Percentiles rank a stretch among this genome's conserved stretches.
These are phyloP conservation scores for Corythaeola cristata DNA, from an alignment of 2,113 vertebrate genomes.

Conservation along the genomic window DNA sequence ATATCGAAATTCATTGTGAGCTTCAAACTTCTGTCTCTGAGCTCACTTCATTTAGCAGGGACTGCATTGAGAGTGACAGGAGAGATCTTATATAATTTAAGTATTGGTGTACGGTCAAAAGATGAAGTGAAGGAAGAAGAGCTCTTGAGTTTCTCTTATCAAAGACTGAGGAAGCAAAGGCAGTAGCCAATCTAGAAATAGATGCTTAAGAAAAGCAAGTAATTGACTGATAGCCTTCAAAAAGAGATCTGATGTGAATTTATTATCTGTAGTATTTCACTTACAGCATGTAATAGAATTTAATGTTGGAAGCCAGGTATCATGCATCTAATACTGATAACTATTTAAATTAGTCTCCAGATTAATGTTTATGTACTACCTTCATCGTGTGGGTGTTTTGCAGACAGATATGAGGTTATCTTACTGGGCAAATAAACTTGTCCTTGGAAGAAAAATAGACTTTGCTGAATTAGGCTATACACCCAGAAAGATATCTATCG, in stretches of 20 bases:
- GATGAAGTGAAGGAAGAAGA: not conserved
- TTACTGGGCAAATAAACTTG: not conserved
- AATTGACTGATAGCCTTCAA: not conserved
- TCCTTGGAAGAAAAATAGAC: not conserved
- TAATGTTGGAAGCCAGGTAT: not conserved
- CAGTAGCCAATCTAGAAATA: not conserved
- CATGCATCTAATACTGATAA: not conserved
- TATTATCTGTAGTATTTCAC: not conserved
- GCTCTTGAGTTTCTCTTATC: not conserved
- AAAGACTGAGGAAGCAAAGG: not conserved
- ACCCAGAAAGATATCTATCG: not conserved
- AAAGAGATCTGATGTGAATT: not conserved
- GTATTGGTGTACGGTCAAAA: not conserved
- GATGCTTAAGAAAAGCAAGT: not conserved
- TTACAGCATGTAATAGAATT: not conserved
- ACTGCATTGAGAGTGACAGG: not conserved
- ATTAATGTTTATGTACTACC: not conserved
- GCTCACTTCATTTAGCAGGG: not conserved
- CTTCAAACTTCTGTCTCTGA: not conserved
- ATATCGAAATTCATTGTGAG: not conserved
- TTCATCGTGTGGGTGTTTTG: not conserved
- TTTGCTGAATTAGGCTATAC: not conserved
- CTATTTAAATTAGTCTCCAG: not conserved
- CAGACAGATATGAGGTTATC: not conserved
- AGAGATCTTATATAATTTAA: not conserved